Evolutionary conservation across 2,797 vertebrate genomes (phyloP).

Genomic region (Acropternis orthonyx): DNA sequence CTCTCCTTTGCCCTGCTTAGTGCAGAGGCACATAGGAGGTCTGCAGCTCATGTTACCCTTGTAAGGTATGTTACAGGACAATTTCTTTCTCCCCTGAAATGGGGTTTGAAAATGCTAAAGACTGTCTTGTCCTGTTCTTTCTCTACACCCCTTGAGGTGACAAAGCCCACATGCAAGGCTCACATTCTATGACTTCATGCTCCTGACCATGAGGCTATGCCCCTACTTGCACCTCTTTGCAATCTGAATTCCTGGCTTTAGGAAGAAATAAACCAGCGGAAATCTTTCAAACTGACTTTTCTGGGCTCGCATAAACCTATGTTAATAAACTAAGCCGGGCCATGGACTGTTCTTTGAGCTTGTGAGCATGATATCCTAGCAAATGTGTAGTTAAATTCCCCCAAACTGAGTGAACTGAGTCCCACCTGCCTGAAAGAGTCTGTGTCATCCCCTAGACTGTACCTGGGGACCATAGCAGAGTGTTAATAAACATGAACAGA

Average conservation of each 20-base stretch:
- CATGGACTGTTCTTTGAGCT: not conserved
- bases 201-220: fast-evolving
- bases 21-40: not conserved
- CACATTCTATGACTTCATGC: not conserved
- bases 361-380: not conserved
- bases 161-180: fast-evolving
- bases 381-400: not conserved
- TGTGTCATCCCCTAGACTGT: not conserved
- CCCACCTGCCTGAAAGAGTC: not conserved
- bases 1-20: not conserved
- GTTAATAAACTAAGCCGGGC: not conserved
- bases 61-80: not conserved
- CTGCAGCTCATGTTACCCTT: not conserved
- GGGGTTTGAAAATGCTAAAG: not conserved
- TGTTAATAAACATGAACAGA: not conserved
- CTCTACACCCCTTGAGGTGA: not conserved
- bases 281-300: not conserved
- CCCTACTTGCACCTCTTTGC: not conserved
- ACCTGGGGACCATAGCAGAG: not conserved
- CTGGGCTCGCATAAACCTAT: not conserved
- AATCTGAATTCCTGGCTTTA: not conserved
- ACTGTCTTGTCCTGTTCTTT: not conserved
- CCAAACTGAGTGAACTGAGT: not conserved
- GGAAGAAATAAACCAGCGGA: not conserved
- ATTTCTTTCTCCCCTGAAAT: not conserved